Percentiles rank a stretch among this genome's conserved stretches.
phyloP scores from a whole-genome alignment of 2,888 invertebrate genomes.

The Drosophila prostipennis region DNA sequence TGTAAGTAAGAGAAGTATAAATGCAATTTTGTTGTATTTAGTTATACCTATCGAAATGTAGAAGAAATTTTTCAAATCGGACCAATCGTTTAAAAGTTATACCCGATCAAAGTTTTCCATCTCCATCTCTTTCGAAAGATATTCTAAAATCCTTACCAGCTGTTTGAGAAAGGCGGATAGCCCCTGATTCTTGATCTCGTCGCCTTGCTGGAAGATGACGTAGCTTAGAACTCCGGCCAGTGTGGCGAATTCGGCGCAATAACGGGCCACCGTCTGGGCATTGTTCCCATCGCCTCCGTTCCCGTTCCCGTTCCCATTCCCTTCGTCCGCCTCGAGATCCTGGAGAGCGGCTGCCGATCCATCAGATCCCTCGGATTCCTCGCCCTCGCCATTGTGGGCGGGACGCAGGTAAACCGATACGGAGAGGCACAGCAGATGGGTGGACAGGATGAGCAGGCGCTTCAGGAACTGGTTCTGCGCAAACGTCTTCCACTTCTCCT shows the following conservation, averaged over 20 bases:
- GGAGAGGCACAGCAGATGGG: constrained; percentile 95
- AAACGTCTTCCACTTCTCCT: constrained; percentile 99
- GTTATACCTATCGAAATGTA: too few relatives aligned
- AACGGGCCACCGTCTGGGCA: constrained; percentile 85
- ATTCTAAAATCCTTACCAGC: constrained; percentile 88
- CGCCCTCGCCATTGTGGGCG: constrained; percentile 79
- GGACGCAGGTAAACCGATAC: constrained; percentile 97
- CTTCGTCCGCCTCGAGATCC: background rate
- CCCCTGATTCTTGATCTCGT: constrained; percentile 97
- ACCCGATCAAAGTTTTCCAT: too few relatives aligned
- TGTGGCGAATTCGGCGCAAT: constrained; percentile 93
- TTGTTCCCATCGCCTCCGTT: constrained; percentile 78
- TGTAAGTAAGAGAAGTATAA: too few relatives aligned
- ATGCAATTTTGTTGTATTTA: too few relatives aligned
- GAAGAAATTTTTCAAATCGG: too few relatives aligned
- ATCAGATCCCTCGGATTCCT: constrained; percentile 36
- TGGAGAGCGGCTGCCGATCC: constrained; percentile 41
- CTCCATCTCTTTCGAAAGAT: too few relatives aligned
- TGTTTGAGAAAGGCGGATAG: constrained; percentile 95
- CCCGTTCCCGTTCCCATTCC: constrained; percentile 16
- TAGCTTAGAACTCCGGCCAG: constrained; percentile 94
- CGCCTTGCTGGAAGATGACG: constrained; percentile 95
- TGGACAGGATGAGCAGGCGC: constrained; percentile 92
- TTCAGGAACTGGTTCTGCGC: constrained; percentile 97
- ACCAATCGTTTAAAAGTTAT: too few relatives aligned